These are phyloP conservation scores for Andrena flavipes DNA, from an alignment of 2,888 invertebrate species.

Conservation along the genomic window DNA sequence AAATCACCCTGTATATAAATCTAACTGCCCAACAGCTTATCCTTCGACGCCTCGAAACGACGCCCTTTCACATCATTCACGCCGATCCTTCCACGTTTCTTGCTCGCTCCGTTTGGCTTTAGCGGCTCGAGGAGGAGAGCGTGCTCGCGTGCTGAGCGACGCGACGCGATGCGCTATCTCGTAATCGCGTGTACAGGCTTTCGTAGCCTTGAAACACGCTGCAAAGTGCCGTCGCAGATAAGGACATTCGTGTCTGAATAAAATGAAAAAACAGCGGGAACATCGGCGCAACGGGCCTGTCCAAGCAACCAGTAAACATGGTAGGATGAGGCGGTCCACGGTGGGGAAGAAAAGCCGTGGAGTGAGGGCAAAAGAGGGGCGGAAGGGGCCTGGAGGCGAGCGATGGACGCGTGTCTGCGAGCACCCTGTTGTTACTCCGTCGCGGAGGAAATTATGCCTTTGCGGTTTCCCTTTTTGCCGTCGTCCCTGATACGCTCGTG, in stretches of 20 bases:
- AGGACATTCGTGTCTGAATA: conserved; percentile 75
- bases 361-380: conserved; percentile 1
- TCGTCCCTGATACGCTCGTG: conserved; percentile 21
- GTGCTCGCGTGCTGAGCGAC: conserved; percentile 43
- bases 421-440: conserved; percentile 55
- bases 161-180: conserved; percentile 59
- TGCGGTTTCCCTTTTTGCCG: conserved; percentile 12
- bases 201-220: conserved; percentile 78
- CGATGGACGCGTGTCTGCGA: conserved; percentile 53
- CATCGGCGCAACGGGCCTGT: not conserved
- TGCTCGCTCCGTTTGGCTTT: conserved; percentile 1
- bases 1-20: not conserved
- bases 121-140: not conserved
- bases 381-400: conserved; percentile 20
- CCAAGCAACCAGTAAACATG: conserved; percentile 10
- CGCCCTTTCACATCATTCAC: not conserved
- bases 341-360: conserved; percentile 21
- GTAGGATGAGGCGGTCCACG: not conserved
- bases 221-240: conserved; percentile 78
- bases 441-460: conserved; percentile 51
- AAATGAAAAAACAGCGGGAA: conserved; percentile 52
- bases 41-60: conserved; percentile 11
- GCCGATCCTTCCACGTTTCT: conserved; percentile 9
- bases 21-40: conserved; percentile 8
- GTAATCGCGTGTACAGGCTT: conserved; percentile 81